Conservation (phyloP, 2,797 vertebrate species). For the Cyclopterus lumpus region DNA sequence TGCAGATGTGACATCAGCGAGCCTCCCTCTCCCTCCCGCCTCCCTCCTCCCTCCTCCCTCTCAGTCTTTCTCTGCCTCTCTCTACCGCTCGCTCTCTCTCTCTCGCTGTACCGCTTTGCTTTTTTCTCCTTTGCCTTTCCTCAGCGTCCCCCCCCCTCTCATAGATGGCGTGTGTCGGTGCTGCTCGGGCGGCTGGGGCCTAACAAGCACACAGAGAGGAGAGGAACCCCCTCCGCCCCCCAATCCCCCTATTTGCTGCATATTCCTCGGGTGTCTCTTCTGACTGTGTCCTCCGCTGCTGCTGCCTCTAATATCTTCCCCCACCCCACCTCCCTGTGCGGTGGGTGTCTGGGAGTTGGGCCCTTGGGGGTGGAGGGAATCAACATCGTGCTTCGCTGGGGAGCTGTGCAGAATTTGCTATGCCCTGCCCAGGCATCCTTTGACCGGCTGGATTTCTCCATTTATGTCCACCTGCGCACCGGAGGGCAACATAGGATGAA, state of each 20-base stretch:
- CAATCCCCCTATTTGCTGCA: slow-evolving; percentile 47
- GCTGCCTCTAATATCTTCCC: slow-evolving; percentile 30
- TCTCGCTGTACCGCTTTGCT: slow-evolving; percentile 44
- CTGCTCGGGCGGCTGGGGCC: slow-evolving; percentile 72
- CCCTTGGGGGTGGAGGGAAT: slow-evolving; percentile 69
- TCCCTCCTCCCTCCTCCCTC: slow-evolving; percentile 28
- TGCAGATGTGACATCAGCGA: slow-evolving; percentile 81
- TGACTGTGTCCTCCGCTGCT: slow-evolving; percentile 48
- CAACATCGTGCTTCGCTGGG: slow-evolving; percentile 67
- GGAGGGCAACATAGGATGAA: slow-evolving; percentile 82
- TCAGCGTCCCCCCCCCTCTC: slow-evolving; percentile 81
- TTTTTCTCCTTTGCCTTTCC: slow-evolving; percentile 68
- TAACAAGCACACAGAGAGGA: slow-evolving; percentile 59
- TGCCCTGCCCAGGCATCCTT: slow-evolving; percentile 76
- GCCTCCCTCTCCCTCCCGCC: slow-evolving; percentile 69
- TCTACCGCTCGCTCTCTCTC: slow-evolving; percentile 35
- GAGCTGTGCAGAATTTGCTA: slow-evolving; percentile 72
- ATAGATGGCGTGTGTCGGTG: slow-evolving; percentile 81
- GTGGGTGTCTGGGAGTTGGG: slow-evolving; percentile 69
- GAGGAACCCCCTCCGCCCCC: slow-evolving; percentile 10
- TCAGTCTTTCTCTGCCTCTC: slow-evolving; percentile 35
- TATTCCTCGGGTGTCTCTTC: slow-evolving; percentile 49
- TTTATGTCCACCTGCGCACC: slow-evolving; percentile 57
- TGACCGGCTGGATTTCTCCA: slow-evolving; percentile 66
- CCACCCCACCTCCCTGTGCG: slow-evolving; percentile 49